phyloP scores from a whole-genome alignment of 2,888 invertebrate species.

The Melolontha melolontha region DNA sequence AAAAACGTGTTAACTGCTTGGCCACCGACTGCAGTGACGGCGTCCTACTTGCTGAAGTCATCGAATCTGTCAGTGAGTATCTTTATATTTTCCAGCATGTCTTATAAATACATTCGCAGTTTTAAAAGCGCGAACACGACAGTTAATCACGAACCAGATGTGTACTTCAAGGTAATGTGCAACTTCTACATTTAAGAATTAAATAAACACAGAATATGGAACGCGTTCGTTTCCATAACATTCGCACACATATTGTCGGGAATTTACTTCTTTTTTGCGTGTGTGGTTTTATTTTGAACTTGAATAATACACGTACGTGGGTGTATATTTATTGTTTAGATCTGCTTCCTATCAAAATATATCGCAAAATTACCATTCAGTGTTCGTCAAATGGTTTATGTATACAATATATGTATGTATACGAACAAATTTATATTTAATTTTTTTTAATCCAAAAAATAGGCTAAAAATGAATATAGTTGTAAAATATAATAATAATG shows the following conservation, averaged over 20 bases:
- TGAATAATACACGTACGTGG: no score
- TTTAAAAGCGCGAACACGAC: conserved; percentile 1
- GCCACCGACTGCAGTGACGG: conserved; percentile 95
- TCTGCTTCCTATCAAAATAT: no score
- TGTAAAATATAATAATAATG: no score
- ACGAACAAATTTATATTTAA: no score
- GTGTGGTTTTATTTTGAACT: no score
- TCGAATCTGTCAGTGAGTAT: conserved; percentile 92
- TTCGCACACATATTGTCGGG: neutral
- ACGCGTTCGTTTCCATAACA: conserved; percentile 8
- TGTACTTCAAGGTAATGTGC: conserved; percentile 19
- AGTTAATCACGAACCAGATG: conserved; percentile 17
- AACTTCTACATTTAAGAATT: conserved; percentile 7
- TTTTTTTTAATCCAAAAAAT: no score
- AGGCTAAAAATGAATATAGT: no score
- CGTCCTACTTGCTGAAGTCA: conserved; percentile 90
- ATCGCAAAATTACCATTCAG: no score
- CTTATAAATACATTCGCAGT: conserved; percentile 2
- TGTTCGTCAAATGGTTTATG: no score
- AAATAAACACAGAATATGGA: conserved; percentile 18
- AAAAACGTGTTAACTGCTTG: conserved; percentile 82
- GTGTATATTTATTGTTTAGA: no score
- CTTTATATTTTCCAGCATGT: neutral
- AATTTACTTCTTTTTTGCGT: no score
- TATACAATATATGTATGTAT: no score